Evolutionary conservation across 2,888 invertebrate genomes (phyloP).

Genomic region (Drosophila nr. perissopoda): DNA sequence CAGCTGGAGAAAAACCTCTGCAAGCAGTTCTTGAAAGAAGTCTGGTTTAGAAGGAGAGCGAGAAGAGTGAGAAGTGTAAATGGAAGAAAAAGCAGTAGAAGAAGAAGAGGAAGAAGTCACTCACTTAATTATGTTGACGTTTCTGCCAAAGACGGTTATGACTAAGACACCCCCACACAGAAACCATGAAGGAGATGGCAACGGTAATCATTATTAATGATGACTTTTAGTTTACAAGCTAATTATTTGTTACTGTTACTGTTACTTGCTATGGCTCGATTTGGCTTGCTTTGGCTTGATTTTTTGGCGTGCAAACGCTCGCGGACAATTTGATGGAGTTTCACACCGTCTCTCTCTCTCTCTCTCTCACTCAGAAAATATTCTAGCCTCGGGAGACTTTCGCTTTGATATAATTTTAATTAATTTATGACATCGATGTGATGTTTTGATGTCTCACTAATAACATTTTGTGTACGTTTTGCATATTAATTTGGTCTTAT

Average conservation of each 20-base stretch:
- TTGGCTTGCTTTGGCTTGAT: slow-evolving; percentile 7
- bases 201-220: slow-evolving; percentile 79
- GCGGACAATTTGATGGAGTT: slow-evolving; percentile 1
- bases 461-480: slow-evolving; percentile 57
- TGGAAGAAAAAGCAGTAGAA: slow-evolving; percentile 11
- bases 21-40: slow-evolving; percentile 31
- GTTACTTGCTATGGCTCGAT: slow-evolving; percentile 13
- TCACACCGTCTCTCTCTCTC: neutral
- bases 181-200: slow-evolving; percentile 33
- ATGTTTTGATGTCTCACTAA: slow-evolving; percentile 67
- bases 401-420: slow-evolving; percentile 74
- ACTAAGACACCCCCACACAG: slow-evolving; percentile 11
- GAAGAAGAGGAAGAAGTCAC: slow-evolving; percentile 32
- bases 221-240: slow-evolving; percentile 81
- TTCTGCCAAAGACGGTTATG: slow-evolving; percentile 56
- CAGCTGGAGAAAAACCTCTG: slow-evolving; percentile 45
- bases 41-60: slow-evolving; percentile 6
- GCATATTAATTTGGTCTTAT: slow-evolving; percentile 50
- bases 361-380: neutral
- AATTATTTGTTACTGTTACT: slow-evolving; percentile 78
- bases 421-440: slow-evolving; percentile 70
- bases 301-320: slow-evolving; percentile 10
- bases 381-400: slow-evolving; percentile 45
- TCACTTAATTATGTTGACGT: slow-evolving; percentile 79
- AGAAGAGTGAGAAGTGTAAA: slow-evolving; percentile 11